These are phyloP conservation scores for Callipepla californica DNA, from an alignment of 2,113 vertebrate species.

Conservation along the genomic window DNA sequence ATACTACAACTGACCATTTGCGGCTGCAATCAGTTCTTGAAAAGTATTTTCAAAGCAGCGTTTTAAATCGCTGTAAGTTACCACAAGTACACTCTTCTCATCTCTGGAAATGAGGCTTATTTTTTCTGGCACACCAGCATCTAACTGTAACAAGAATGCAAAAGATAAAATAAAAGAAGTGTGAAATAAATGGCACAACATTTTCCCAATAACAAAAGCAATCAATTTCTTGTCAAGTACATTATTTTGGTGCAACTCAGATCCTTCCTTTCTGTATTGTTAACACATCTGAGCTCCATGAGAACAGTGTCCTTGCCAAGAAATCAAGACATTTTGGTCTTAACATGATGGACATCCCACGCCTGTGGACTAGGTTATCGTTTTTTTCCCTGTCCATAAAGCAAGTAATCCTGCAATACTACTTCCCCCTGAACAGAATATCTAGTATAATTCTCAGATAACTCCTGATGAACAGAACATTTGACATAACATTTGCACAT, in stretches of 20 bases:
- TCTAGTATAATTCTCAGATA: background rate
- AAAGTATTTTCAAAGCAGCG: slow-evolving; percentile 99
- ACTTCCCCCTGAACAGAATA: background rate
- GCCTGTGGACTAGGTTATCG: background rate
- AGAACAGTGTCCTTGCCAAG: background rate
- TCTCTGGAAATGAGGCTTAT: slow-evolving; percentile 98
- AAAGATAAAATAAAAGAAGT: slow-evolving; percentile 61
- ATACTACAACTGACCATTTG: slow-evolving; percentile 96
- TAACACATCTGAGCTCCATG: background rate
- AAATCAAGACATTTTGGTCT: slow-evolving; percentile 57
- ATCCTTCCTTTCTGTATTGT: background rate
- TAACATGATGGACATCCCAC: slow-evolving; percentile 7
- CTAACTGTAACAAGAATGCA: slow-evolving; percentile 86
- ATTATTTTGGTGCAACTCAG: background rate
- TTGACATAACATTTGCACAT: background rate
- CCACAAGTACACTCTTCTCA: slow-evolving; percentile 98
- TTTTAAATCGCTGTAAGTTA: slow-evolving; percentile 99
- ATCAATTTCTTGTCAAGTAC: slow-evolving; percentile 50
- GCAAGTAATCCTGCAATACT: slow-evolving; percentile 19
- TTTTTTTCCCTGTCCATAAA: slow-evolving; percentile 15
- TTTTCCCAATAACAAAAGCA: slow-evolving; percentile 67
- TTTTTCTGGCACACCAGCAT: slow-evolving; percentile 98
- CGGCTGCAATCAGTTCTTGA: slow-evolving; percentile 95
- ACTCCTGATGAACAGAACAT: background rate
- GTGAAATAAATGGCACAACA: slow-evolving; percentile 65